A percentile compares a stretch with the other conserved stretches of the same genome.
phyloP scores from a whole-genome alignment of 2,888 invertebrate genomes.

The Meganola albula region DNA sequence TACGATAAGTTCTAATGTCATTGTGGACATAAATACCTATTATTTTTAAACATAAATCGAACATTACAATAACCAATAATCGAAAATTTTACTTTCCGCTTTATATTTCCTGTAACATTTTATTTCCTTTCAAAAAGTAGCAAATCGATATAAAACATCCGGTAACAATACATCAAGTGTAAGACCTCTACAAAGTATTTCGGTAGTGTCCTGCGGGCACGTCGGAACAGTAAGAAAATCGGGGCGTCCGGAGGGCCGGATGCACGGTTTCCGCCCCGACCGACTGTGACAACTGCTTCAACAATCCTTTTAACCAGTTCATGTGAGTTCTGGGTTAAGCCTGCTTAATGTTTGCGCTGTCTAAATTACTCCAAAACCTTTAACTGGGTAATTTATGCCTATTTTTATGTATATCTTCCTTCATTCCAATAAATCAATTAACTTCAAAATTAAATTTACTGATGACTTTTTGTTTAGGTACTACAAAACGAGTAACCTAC shows the following conservation, averaged over 20 bases:
- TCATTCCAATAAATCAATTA: no score
- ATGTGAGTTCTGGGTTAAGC: no score
- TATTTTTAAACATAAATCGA: background rate
- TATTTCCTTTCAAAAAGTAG: slow-evolving; percentile 16
- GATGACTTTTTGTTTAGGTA: no score
- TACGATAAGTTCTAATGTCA: background rate
- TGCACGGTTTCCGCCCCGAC: slow-evolving; percentile 43
- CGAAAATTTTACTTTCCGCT: slow-evolving; percentile 25
- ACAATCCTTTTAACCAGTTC: slow-evolving; percentile 24
- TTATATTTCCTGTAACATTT: slow-evolving; percentile 28
- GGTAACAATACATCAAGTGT: slow-evolving; percentile 54
- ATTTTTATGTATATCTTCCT: no score
- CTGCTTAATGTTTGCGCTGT: no score
- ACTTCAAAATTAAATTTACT: no score
- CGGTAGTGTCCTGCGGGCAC: slow-evolving; percentile 50
- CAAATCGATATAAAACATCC: slow-evolving; percentile 56
- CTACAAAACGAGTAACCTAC: no score
- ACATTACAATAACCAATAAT: slow-evolving; percentile 12
- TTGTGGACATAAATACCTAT: background rate
- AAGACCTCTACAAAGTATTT: slow-evolving; percentile 53
- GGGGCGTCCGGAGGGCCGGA: slow-evolving; percentile 45
- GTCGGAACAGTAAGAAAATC: slow-evolving; percentile 48
- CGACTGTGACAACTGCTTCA: slow-evolving; percentile 39
- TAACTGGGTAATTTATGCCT: no score
- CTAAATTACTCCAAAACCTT: no score